A percentile compares a stretch with the other conserved stretches of the same genome.
Conservation (phyloP, 1,140 invertebrate genomes). For the Cataglyphis hispanica region DNA sequence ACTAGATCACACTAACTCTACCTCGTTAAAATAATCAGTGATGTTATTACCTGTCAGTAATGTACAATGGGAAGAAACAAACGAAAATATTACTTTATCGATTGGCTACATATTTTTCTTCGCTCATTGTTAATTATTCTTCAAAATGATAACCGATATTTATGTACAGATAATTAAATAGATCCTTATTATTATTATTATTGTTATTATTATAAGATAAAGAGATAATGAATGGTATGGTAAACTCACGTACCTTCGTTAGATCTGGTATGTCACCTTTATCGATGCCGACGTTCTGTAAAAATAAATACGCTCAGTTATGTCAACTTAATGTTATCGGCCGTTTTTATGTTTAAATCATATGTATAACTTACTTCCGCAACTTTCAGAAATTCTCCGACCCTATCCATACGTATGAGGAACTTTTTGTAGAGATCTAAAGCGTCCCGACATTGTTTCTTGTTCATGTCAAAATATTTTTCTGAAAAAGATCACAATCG, state of each 20-base stretch:
- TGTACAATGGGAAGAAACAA: slow-evolving; percentile 55
- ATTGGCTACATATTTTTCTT: slow-evolving; percentile 25
- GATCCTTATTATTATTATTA: background rate
- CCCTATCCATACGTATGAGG: slow-evolving; percentile 99
- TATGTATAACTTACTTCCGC: slow-evolving; percentile 90
- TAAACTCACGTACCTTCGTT: slow-evolving; percentile 90
- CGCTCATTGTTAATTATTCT: slow-evolving; percentile 27
- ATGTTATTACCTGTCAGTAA: slow-evolving; percentile 55
- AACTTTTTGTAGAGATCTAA: slow-evolving; percentile 99
- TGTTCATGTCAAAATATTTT: slow-evolving; percentile 99
- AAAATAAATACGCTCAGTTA: slow-evolving; percentile 47
- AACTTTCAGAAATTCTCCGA: slow-evolving; percentile 99
- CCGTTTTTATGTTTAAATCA: background rate
- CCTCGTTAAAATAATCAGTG: slow-evolving; percentile 49
- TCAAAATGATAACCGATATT: slow-evolving; percentile 9
- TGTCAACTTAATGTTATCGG: background rate
- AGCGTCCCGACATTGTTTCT: slow-evolving; percentile 98
- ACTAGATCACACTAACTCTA: slow-evolving; percentile 51
- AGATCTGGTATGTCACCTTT: slow-evolving; percentile 99
- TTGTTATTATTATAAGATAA: background rate
- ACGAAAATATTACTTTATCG: slow-evolving; percentile 49
- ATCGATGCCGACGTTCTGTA: slow-evolving; percentile 98
- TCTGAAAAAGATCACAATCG: slow-evolving; percentile 87
- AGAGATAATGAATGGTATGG: background rate
- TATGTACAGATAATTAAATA: slow-evolving; percentile 18